Evolutionary conservation across 92 coral and sea anemone species (phyloP), one percentile per base, ranked within the genome.

Genomic region (Actinernus sp.): DNA sequence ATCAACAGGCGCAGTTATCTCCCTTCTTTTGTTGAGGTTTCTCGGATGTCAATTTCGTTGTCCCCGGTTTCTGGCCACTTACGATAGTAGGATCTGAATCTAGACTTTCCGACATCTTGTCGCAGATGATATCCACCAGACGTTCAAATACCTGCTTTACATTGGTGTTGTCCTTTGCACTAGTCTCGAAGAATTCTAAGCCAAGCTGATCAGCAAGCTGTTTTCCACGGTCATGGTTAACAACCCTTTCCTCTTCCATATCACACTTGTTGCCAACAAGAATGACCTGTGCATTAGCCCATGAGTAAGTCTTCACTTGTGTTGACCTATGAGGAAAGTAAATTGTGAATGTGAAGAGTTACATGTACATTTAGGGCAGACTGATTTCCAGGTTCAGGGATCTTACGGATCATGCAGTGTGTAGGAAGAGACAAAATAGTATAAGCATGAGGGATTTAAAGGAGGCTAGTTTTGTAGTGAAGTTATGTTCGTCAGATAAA

Each of bases 281-380:
- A 58, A 94, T 82, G 49, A 94, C 98, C 63, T 94, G 98, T 1
- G 98, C 98, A 66, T 94, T 94, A 16, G 93, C 95, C 98, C 98
- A 94, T n/a, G 98, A 94, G 74, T 94, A 94, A 12, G 91, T 94
- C 72, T 87, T 94, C 11, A 94, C 97, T 47, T 94, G 98, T 12
- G 98, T 91, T 45, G 98, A 94, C 98, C 98, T n/a, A n/a, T n/a
- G n/a, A n/a, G n/a, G n/a, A n/a, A n/a, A n/a, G n/a, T n/a, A n/a
- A n/a, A n/a, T n/a, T n/a, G n/a, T n/a, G n/a, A n/a, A n/a, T n/a
- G n/a, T n/a, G n/a, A n/a, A n/a, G n/a, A n/a, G n/a, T n/a, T n/a
- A n/a, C n/a, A n/a, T n/a, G n/a, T n/a, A n/a, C n/a, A n/a, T n/a
- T n/a, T n/a, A n/a, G n/a, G n/a, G n/a, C n/a, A n/a, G n/a, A n/a